Evolutionary conservation across 2,888 invertebrate genomes (phyloP).

Genomic region (Neoitamus cyanurus): DNA sequence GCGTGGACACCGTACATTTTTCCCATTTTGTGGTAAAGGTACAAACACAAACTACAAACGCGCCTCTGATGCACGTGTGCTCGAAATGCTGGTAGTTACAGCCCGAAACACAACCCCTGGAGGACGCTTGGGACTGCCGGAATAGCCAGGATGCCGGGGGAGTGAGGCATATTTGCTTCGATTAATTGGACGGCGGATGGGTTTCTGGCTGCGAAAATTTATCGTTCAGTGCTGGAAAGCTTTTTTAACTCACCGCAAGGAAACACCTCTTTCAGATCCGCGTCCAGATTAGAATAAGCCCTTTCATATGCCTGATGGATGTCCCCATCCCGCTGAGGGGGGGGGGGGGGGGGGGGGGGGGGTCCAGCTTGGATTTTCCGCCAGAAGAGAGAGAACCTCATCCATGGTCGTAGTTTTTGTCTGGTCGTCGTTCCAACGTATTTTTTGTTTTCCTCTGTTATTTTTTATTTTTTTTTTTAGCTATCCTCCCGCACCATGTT

Average conservation of each 20-base stretch:
- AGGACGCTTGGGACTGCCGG: not conserved
- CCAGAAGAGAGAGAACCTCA: not conserved
- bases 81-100: not conserved
- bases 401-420: not conserved
- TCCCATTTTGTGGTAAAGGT: not conserved
- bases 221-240: not conserved
- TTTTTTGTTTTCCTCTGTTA: not conserved
- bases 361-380: not conserved
- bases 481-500: not conserved
- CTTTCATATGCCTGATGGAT: not conserved
- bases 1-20: not conserved
- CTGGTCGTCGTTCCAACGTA: not conserved
- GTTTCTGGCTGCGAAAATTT: not conserved
- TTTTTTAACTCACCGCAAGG: constrained; percentile 10
- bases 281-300: constrained; percentile 27
- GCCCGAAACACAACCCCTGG: not conserved
- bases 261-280: constrained; percentile 22
- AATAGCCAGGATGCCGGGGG: not conserved
- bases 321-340: not conserved
- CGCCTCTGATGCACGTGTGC: not conserved
- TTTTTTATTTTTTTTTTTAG: not conserved
- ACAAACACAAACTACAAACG: too few species aligned
- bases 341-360: too few species aligned
- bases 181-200: constrained; percentile 5
- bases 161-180: not conserved